These are phyloP conservation scores for Drosophila phalerata DNA, from an alignment of 2,888 invertebrate species.

Conservation along the genomic window DNA sequence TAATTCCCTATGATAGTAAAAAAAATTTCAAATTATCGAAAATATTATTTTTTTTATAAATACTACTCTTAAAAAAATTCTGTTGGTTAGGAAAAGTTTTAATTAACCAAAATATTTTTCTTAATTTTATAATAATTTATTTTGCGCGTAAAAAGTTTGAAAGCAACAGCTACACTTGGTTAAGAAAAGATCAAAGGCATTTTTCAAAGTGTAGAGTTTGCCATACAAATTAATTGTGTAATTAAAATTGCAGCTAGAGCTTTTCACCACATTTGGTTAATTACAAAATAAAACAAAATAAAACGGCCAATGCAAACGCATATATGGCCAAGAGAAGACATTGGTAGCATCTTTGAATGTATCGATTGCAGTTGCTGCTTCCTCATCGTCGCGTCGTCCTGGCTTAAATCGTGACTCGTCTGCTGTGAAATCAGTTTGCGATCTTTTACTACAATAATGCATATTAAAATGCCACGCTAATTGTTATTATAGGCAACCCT, in stretches of 20 bases:
- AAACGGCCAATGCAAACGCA: slow-evolving; percentile 39
- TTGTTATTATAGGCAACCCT: slow-evolving; percentile 70
- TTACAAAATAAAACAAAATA: no score
- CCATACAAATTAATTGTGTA: slow-evolving; percentile 66
- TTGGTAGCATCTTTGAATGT: slow-evolving; percentile 10
- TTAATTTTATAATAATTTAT: no score
- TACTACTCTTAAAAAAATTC: no score
- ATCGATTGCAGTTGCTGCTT: slow-evolving; percentile 21
- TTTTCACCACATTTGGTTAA: slow-evolving; percentile 36
- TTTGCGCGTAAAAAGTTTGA: no score
- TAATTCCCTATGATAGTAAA: no score
- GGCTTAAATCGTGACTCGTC: slow-evolving; percentile 62
- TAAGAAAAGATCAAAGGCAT: no score
- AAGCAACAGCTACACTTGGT: no score
- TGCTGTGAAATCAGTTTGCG: slow-evolving; percentile 75
- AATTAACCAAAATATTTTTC: no score
- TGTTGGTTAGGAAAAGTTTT: no score
- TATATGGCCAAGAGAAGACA: slow-evolving; percentile 34
- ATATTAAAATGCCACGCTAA: slow-evolving; percentile 82
- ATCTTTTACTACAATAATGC: slow-evolving; percentile 78
- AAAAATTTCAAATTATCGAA: no score
- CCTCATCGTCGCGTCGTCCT: slow-evolving; percentile 51
- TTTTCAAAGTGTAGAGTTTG: slow-evolving; percentile 14
- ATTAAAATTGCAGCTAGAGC: slow-evolving; percentile 50
- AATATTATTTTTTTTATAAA: no score